Percentiles rank a stretch among this genome's conserved stretches.
phyloP scores from a whole-genome alignment of 2,888 invertebrate species.

The Desoria tigrina region DNA sequence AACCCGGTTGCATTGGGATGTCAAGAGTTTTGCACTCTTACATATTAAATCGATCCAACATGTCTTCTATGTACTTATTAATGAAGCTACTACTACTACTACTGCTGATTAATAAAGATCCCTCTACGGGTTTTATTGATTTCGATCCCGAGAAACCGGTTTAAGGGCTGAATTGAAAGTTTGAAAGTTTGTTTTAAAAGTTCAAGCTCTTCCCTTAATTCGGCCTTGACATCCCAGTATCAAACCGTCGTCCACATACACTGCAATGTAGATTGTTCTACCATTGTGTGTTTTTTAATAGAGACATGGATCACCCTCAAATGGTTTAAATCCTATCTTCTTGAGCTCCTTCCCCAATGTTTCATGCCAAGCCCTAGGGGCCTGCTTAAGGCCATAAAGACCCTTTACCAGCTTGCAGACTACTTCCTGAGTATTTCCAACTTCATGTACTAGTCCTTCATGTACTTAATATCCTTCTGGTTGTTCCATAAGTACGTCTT shows the following conservation, averaged over 20 bases:
- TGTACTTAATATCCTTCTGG: slow-evolving; percentile 14
- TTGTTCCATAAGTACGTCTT: slow-evolving; percentile 20
- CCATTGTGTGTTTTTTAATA: slow-evolving; percentile 15
- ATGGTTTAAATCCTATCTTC: slow-evolving; percentile 21
- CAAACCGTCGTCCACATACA: slow-evolving; percentile 50
- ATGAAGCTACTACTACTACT: no score
- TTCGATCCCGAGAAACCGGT: slow-evolving; percentile 32
- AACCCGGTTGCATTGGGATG: slow-evolving; percentile 25
- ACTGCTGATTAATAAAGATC: slow-evolving; percentile 28
- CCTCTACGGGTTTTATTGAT: neutral
- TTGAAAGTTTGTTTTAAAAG: slow-evolving; percentile 11
- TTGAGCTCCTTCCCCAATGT: slow-evolving; percentile 30
- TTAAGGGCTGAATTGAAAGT: slow-evolving; percentile 9
- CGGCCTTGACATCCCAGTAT: slow-evolving; percentile 3
- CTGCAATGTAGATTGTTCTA: slow-evolving; percentile 21
- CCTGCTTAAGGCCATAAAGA: slow-evolving; percentile 52
- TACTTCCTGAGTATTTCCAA: neutral
- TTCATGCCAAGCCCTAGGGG: slow-evolving; percentile 45
- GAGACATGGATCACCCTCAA: slow-evolving; percentile 31
- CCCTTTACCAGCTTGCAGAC: slow-evolving; percentile 38
- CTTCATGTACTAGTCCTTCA: no score
- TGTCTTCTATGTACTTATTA: slow-evolving; percentile 10
- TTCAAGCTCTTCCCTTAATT: slow-evolving; percentile 1
- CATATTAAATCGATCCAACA: slow-evolving; percentile 29
- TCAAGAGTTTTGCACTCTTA: slow-evolving; percentile 20